Conservation (phyloP, 2,113 vertebrate species). For the Amphiprion percula region DNA sequence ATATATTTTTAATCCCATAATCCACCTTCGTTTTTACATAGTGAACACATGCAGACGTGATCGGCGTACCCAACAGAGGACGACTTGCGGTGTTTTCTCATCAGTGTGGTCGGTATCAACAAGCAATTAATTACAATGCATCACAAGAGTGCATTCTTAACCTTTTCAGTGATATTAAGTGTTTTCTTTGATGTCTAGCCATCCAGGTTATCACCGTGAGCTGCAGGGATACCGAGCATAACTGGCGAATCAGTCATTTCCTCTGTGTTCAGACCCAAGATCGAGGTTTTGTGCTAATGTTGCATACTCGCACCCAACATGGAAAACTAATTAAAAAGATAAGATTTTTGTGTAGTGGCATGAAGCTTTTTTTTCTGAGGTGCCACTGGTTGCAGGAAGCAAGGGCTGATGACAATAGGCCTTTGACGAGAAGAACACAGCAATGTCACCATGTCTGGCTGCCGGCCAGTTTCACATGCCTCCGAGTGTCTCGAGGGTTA, state of each 20-base stretch:
- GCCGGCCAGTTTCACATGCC: constrained; percentile 75
- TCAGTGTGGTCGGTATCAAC: constrained; percentile 2
- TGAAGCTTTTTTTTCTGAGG: constrained; percentile 68
- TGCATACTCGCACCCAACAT: constrained; percentile 67
- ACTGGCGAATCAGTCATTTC: constrained; percentile 54
- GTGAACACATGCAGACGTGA: constrained; percentile 5
- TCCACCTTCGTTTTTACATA: constrained; percentile 19
- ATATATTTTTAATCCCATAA: constrained; percentile 61
- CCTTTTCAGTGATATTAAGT: constrained; percentile 40
- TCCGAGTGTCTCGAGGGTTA: constrained; percentile 76
- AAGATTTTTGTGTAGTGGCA: constrained; percentile 72
- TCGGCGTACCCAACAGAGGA: constrained; percentile 9
- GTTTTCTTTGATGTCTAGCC: constrained; percentile 17
- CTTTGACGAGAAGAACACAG: constrained; percentile 60
- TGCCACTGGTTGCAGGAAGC: constrained; percentile 41
- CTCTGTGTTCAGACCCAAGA: constrained; percentile 14
- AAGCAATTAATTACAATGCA: constrained; percentile 37
- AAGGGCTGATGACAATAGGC: constrained; percentile 54
- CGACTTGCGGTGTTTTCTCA: constrained; percentile 11
- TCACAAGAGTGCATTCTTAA: constrained; percentile 26
- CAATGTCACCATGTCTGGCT: constrained; percentile 86
- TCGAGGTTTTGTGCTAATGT: constrained; percentile 69
- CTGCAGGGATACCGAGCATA: constrained; percentile 21
- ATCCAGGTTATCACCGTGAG: constrained; percentile 36
- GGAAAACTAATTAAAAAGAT: constrained; percentile 81